Evolutionary conservation across 2,797 vertebrate genomes (phyloP), one percentile per base, ranked within the genome.

Genomic region (Malurus leucopterus): DNA sequence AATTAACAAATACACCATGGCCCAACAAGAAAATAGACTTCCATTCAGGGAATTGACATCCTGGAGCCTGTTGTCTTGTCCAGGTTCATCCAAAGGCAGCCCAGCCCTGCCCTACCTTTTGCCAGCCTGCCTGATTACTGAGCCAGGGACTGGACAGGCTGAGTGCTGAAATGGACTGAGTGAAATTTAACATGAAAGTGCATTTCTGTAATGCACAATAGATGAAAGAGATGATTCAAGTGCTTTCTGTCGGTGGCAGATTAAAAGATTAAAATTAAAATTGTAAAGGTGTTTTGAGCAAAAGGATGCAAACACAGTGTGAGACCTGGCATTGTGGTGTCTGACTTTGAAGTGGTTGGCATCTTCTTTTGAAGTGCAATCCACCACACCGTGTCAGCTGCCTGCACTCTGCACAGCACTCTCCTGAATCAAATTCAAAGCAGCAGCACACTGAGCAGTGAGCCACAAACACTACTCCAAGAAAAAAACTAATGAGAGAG

Each of bases 201-300:
- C 20, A 23, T n/a, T 88, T 61, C 69, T 86, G 34, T 18, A 38
- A 44, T 0, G 2, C 30, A 55, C 40, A 71, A 30, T 1, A 89
- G 57, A 76, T 54, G 46, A 88, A 90, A 91, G 84, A 79, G 30
- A 58, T 36, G 18, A 61, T 46, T 85, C 61, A 68, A 84, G 18
- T 34, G 32, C 32, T 20, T 4, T 68, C 50, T 68, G 63, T 49
- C 3, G 3, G 57, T 51, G 64, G 24, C 11, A 75, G 57, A 82
- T 75, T 63, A 81, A 69, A 88, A 75, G 63, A 88, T 69, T 38
- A 69, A 69, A 75, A 87, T 87, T 81, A 87, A 92, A 92, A 84
- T 54, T 19, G 19, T 43, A 88, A 82, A 73, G 38, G 47, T 63
- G 46, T 20, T 40, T 50, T 78, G 58, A 4, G 75, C 57, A 76